Percentiles rank a stretch among this genome's conserved stretches.
phyloP scores from a whole-genome alignment of 2,888 invertebrate genomes.

The Drosophila borealis region DNA sequence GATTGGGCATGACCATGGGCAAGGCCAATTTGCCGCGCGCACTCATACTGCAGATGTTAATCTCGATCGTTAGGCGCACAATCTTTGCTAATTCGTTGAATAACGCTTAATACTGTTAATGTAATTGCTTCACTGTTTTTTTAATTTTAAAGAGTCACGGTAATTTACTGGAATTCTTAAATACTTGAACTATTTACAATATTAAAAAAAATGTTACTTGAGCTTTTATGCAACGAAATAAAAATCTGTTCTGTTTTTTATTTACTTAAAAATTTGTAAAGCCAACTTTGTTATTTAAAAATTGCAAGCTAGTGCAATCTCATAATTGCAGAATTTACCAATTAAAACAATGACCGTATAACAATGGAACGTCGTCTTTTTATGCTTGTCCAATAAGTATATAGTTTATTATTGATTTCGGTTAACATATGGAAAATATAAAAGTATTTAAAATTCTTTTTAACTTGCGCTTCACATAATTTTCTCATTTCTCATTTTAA shows the following conservation, averaged over 20 bases:
- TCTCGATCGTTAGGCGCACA: slow-evolving; percentile 47
- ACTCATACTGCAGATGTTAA: slow-evolving; percentile 47
- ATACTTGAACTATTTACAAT: slow-evolving; percentile 3
- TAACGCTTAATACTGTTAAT: not conserved
- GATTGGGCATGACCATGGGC: not conserved
- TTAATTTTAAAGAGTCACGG: slow-evolving; percentile 24
- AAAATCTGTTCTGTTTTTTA: slow-evolving; percentile 3
- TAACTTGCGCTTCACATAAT: not conserved
- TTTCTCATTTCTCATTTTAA: not conserved
- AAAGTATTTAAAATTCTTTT: not conserved
- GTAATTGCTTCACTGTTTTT: slow-evolving; percentile 1
- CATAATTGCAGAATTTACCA: not conserved
- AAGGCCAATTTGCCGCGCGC: slow-evolving; percentile 11
- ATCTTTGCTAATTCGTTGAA: slow-evolving; percentile 31
- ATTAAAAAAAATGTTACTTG: not conserved
- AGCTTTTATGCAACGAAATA: slow-evolving; percentile 5
- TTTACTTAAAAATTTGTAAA: not conserved
- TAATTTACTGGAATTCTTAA: slow-evolving; percentile 25
- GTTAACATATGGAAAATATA: not conserved
- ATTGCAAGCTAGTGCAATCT: no score
- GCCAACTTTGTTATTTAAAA: slow-evolving; percentile 5
- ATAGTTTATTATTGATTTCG: not conserved
- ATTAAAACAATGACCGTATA: not conserved
- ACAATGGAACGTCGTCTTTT: not conserved
- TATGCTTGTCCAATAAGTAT: slow-evolving; percentile 5